A percentile compares a stretch with the other conserved stretches of the same genome.
Conservation (phyloP, 2,113 vertebrate species). For the Nibea albiflora region DNA sequence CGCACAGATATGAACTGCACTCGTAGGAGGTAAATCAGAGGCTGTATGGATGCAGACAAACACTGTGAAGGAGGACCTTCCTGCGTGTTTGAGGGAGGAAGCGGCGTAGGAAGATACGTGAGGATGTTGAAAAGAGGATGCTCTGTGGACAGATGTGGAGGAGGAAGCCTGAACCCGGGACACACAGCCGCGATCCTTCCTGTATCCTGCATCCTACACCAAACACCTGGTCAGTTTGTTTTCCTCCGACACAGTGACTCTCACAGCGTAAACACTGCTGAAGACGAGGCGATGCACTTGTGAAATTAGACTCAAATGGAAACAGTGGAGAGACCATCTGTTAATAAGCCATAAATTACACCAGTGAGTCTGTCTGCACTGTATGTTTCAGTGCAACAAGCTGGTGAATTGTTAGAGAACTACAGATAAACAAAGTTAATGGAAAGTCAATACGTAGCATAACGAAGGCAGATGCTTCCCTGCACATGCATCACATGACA, state of each 20-base stretch:
- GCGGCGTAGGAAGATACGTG: neutral
- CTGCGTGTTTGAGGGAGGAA: slow-evolving; percentile 32
- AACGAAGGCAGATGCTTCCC: neutral
- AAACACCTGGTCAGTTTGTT: slow-evolving; percentile 60
- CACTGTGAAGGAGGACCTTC: slow-evolving; percentile 28
- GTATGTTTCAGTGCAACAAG: neutral
- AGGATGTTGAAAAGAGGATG: slow-evolving; percentile 37
- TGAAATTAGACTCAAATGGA: neutral
- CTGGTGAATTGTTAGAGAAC: neutral
- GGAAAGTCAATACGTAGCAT: neutral
- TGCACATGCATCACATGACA: neutral
- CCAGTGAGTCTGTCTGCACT: neutral
- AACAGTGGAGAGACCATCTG: neutral
- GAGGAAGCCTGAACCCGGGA: slow-evolving; percentile 65
- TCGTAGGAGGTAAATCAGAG: neutral
- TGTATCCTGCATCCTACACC: slow-evolving; percentile 69
- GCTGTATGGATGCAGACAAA: slow-evolving; percentile 17
- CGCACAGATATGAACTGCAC: neutral
- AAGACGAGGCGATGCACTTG: neutral
- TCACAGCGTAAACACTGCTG: neutral
- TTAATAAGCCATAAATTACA: neutral
- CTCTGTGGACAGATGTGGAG: slow-evolving; percentile 55
- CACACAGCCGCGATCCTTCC: slow-evolving; percentile 62
- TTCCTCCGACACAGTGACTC: neutral
- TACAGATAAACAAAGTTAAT: neutral